Percentiles rank a stretch among this genome's conserved stretches.
phyloP scores from a whole-genome alignment of 2,113 vertebrate genomes.

The Notechis scutatus region DNA sequence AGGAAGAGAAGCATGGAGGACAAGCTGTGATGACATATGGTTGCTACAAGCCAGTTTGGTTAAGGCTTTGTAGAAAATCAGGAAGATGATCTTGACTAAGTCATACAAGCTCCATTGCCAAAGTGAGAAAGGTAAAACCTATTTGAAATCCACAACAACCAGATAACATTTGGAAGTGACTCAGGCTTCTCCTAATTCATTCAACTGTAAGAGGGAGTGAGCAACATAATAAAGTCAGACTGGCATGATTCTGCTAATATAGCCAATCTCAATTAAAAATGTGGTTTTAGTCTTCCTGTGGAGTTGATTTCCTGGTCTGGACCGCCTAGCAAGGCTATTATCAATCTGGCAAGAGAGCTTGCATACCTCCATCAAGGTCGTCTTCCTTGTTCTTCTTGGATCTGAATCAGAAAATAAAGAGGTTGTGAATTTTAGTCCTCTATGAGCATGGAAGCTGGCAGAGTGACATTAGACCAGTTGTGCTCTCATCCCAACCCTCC shows the following conservation, averaged over 20 bases:
- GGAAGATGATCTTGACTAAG: background rate
- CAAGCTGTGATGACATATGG: background rate
- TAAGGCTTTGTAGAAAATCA: background rate
- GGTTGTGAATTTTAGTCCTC: background rate
- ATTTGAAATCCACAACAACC: background rate
- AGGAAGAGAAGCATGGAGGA: background rate
- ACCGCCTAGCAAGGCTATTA: background rate
- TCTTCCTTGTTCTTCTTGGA: background rate
- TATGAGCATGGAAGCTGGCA: background rate
- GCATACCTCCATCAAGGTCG: background rate
- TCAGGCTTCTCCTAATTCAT: background rate
- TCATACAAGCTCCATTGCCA: background rate
- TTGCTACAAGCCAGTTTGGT: background rate
- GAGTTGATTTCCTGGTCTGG: background rate
- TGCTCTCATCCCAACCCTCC: background rate
- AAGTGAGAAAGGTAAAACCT: background rate
- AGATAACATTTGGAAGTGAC: background rate
- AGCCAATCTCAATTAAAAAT: background rate
- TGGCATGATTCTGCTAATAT: background rate
- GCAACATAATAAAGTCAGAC: background rate
- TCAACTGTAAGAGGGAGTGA: background rate
- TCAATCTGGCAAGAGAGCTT: background rate
- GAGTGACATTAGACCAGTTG: background rate
- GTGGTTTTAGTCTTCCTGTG: background rate
- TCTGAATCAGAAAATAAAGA: background rate